Conservation (phyloP, 1,140 invertebrate genomes). For the Magallana angulata region DNA sequence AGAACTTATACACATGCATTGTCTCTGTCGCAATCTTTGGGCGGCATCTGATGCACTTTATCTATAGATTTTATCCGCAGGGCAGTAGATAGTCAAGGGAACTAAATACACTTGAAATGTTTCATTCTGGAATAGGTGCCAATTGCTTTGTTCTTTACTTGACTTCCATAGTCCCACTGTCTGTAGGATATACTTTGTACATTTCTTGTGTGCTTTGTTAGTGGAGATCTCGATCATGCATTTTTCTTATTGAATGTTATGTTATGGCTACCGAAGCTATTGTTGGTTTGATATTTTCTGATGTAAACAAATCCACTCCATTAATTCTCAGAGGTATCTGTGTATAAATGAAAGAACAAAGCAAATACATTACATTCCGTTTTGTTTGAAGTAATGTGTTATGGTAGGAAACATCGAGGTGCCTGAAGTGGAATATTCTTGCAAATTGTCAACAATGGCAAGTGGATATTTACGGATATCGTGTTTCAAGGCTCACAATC, state of each 20-base stretch:
- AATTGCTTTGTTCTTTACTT: background rate
- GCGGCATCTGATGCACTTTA: background rate
- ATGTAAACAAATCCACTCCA: conserved; percentile 28
- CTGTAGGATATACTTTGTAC: background rate
- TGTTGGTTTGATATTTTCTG: conserved; percentile 14
- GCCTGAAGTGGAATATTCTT: conserved; percentile 26
- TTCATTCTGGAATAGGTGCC: background rate
- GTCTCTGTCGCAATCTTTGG: background rate
- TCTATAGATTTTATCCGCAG: background rate
- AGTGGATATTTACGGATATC: conserved; percentile 1
- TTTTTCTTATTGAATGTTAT: background rate
- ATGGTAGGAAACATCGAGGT: background rate
- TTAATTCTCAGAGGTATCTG: conserved; percentile 28
- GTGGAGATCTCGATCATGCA: background rate
- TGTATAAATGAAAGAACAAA: conserved; percentile 1
- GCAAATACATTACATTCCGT: conserved; percentile 21
- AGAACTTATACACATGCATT: background rate
- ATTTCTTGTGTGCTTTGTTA: background rate
- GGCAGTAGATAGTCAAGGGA: background rate
- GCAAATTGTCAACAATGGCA: conserved; percentile 19
- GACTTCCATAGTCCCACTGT: background rate
- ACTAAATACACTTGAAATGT: conserved; percentile 7
- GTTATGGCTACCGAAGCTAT: background rate
- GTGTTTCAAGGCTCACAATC: background rate
- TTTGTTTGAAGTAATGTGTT: background rate